Evolutionary conservation across 2,888 invertebrate genomes (phyloP), one percentile per base, ranked within the genome.

Genomic region (Tetramorium bicarinatum): DNA sequence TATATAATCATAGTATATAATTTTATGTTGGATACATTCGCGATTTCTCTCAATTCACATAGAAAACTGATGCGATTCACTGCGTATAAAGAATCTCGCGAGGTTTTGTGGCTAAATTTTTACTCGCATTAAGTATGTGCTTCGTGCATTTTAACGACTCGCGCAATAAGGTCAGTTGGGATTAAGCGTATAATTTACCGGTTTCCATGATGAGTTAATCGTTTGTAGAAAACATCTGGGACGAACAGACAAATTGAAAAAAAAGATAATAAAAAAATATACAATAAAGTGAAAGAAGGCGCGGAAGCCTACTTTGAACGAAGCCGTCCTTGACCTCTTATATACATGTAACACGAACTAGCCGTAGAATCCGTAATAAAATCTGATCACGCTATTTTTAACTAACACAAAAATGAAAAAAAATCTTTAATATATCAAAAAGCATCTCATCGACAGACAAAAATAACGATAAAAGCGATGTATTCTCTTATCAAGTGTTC

Each of bases 101-200:
- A 44, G 15, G 9, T 61, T 61, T 61, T 44, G n/a, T 11, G 0
- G 8, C 8, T 29, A 72, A 38, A 74, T 21, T 61, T 75, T 34
- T 47, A 15, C 44, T 44, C 44, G 44, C 18, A 29, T 59, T 44
- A 59, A 8, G 18, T 38, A 25, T 15, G 29, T 34, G 29, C 29
- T n/a, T 44, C 4, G 49, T 9, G 76, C 59, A 21, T 21, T 44
- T 54, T n/a, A 61, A 67, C 41, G 34, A 77, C 3, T 47, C n/a
- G 41, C 15, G 38, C 56, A 67, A 69, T 67, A 85, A 79, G 83
- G 62, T 62, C 74, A 52, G 44, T 18, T 7, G 21, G 62, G 25
- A 82, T 71, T 62, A 74, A 84, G 72, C 61, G 59, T 71, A 64
- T 79, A 87, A 87, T 87, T 87, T 87, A 85, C 85, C 82, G 79